Conservation (phyloP, 2,797 vertebrate genomes). For the Paramormyrops hopkinsi region DNA sequence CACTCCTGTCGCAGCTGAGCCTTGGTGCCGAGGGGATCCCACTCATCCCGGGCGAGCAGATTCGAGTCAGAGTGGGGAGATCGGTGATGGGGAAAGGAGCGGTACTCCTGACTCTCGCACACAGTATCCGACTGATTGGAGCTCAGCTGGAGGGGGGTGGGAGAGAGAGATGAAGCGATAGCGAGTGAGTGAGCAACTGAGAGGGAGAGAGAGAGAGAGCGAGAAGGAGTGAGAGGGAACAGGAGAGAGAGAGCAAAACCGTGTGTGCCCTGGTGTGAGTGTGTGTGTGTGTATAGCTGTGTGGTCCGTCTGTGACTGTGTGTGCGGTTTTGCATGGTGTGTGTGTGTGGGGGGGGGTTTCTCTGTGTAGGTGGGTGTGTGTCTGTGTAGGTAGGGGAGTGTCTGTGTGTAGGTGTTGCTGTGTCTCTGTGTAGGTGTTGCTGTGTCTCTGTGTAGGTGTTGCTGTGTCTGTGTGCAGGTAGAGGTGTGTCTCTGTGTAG, state of each 20-base stretch:
- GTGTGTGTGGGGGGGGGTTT: background rate
- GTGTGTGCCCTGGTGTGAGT: background rate
- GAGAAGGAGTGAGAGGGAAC: constrained; percentile 35
- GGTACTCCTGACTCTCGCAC: background rate
- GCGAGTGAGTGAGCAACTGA: constrained; percentile 39
- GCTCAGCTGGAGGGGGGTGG: constrained; percentile 26
- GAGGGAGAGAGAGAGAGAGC: constrained; percentile 39
- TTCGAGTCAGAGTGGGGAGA: constrained; percentile 29
- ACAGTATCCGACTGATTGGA: constrained; percentile 11
- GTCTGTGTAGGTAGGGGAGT: background rate
- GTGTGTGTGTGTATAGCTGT: constrained; percentile 4
- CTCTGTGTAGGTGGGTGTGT: background rate
- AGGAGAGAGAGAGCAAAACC: constrained; percentile 30
- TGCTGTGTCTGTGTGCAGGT: too few relatives aligned
- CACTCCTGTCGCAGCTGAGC: constrained; percentile 46
- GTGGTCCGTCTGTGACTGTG: constrained; percentile 24
- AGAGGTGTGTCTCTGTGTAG: background rate
- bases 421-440: background rate
- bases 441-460: background rate
- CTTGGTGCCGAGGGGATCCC: constrained; percentile 45
- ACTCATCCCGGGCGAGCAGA: constrained; percentile 45
- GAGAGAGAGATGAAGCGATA: constrained; percentile 14
- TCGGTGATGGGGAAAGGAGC: constrained; percentile 30
- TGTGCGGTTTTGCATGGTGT: background rate
- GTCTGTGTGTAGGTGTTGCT: background rate